Evolutionary conservation across 1,140 invertebrate species (phyloP), one percentile per base, ranked within the genome.

Genomic region (Lerema accius): DNA sequence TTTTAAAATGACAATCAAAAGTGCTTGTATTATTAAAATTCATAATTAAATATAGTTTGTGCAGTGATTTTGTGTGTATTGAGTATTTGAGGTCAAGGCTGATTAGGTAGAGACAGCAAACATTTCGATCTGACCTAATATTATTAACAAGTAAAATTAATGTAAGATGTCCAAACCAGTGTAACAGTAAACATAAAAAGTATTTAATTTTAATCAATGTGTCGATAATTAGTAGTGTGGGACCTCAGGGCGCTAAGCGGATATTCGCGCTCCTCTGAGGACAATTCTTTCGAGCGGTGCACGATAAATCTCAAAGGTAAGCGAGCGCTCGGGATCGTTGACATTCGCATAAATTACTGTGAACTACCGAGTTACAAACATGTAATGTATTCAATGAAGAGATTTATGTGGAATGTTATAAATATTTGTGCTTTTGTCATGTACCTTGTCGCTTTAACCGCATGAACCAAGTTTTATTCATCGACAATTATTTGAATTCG

Each of bases 271-370:
- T 82, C 73, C 75, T 60, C 71, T 26, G 74, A 80, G 80, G 74
- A 71, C 59, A 63, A 58, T 70, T 87, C 81, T 80, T 56, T 76
- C 74, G 70, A 78, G 65, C 55, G 69, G 80, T 82, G 67, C 71
- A 73, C 35, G 78, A 73, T 63, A 86, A 88, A 84, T 77, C 71
- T 85, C 69, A 87, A 90, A 89, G 87, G 86, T 90, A 82, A 86
- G 84, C 71, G 46, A 59, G 72, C 32, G 68, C 68, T 67, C 72
- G 63, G 63, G 67, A 72, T 62, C 67, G 69, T 73, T 84, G 85
- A 80, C 83, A 84, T 81, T 86, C 76, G 80, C 82, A 84, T 88
- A 86, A 78, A 84, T 84, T 82, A 82, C 74, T 55, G 60, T 73
- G 63, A 73, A 35, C 32, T 76, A 80, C 73, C 63, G 53, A 72